Conservation (phyloP, 2,888 invertebrate genomes). For the Liposcelis brunnea region DNA sequence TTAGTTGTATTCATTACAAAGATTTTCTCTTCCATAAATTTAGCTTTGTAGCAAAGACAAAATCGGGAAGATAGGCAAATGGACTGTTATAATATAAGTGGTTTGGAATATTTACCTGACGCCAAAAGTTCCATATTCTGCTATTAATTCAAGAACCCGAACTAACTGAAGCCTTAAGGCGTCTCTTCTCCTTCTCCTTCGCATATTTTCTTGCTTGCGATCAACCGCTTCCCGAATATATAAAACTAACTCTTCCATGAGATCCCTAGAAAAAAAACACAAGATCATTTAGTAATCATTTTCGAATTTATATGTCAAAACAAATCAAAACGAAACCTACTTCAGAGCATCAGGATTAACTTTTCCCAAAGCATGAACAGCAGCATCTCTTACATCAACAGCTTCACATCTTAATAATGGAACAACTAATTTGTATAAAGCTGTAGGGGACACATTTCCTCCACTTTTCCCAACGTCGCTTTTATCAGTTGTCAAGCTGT, state of each 20-base stretch:
- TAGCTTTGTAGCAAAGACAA: too few relatives aligned
- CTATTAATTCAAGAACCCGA: slow-evolving; percentile 78
- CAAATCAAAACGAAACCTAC: slow-evolving; percentile 34
- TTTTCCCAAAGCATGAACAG: slow-evolving; percentile 84
- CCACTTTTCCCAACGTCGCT: slow-evolving; percentile 55
- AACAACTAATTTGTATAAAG: slow-evolving; percentile 82
- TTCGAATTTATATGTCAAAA: slow-evolving; percentile 8
- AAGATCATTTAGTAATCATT: too few relatives aligned
- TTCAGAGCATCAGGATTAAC: slow-evolving; percentile 89
- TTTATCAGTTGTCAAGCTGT: slow-evolving; percentile 70
- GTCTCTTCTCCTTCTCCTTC: slow-evolving; percentile 77
- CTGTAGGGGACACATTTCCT: slow-evolving; percentile 66
- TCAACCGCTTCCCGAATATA: slow-evolving; percentile 92
- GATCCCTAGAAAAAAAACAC: slow-evolving; percentile 43
- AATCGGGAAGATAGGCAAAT: too few relatives aligned
- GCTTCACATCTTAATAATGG: slow-evolving; percentile 87
- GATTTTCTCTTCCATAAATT: too few relatives aligned
- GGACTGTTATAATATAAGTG: too few relatives aligned
- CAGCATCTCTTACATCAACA: slow-evolving; percentile 84
- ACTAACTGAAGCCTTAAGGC: slow-evolving; percentile 81
- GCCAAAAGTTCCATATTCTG: slow-evolving; percentile 78
- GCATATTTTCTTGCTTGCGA: slow-evolving; percentile 91
- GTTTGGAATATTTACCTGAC: slow-evolving; percentile 37
- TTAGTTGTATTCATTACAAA: too few relatives aligned
- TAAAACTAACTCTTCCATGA: slow-evolving; percentile 87